Evolutionary conservation across 2,888 invertebrate species (phyloP).

Genomic region (Drosophila monieri): DNA sequence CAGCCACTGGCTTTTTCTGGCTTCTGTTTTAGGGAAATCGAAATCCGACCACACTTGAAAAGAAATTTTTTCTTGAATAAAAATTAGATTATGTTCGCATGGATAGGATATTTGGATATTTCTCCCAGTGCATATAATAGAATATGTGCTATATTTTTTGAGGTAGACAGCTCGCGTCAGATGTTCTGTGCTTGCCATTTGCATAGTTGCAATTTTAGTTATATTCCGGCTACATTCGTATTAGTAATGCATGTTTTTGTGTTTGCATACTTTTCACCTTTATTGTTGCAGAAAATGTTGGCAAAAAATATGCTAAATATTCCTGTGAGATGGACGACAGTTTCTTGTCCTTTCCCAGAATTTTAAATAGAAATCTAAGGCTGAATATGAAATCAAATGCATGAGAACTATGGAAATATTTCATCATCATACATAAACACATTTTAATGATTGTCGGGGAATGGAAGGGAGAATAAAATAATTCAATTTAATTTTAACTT

Average conservation of each 20-base stretch:
- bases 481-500: background rate
- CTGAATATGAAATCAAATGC: conserved; percentile 64
- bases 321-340: conserved; percentile 11
- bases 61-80: background rate
- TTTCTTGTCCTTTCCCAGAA: conserved; percentile 50
- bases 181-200: conserved; percentile 46
- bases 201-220: conserved; percentile 43
- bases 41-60: conserved; percentile 22
- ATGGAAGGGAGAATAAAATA: background rate
- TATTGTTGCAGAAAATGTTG: conserved; percentile 70
- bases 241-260: conserved; percentile 42
- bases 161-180: conserved; percentile 30
- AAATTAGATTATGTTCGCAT: too few relatives aligned
- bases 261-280: conserved; percentile 54
- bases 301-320: conserved; percentile 51
- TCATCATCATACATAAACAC: conserved; percentile 1
- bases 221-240: conserved; percentile 24
- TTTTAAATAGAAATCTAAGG: conserved; percentile 60
- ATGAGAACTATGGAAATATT: conserved; percentile 21
- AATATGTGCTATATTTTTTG: conserved; percentile 10
- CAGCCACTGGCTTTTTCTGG: conserved; percentile 25
- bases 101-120: background rate
- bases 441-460: background rate
- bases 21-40: conserved; percentile 39
- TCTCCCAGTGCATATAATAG: conserved; percentile 5